Base-by-base conservation (phyloP, 2,888 invertebrate genomes). In the Stictocephala bisonia region DNA sequence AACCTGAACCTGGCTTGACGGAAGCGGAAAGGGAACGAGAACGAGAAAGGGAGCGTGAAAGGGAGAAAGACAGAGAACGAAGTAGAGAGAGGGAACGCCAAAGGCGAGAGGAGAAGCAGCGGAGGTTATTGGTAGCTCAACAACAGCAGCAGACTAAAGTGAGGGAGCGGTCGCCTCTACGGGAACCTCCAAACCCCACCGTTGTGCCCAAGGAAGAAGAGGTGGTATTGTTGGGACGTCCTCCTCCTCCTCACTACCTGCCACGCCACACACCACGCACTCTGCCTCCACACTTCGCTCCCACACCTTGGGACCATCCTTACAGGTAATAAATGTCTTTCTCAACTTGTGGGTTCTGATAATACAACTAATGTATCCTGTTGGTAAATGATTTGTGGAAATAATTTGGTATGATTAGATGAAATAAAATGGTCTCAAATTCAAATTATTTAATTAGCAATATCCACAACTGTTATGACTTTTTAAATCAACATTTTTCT, bases 161-260 rank as follows among this genome's bases (percentile, higher is more conserved):
- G 76, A 82, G 91, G 3, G 91, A 91, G 77, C 87, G 94, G 66
- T 94, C 94, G 4, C 94, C 94, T 3, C 84, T 93, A 69, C 87
- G 94, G 27, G 93, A 91, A 82, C 92, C 92, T 6, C 83, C 84
- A 75, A 87, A 76, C 82, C 87, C 27, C 31, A 56, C 29, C 56
- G 66, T 76, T n/a, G 58, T 71, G 27, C 75, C 71, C 67, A 77
- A 78, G 60, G 80, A 80, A 71, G 79, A 80, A 48, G 79, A 80
- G n/a, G 77, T 78, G 53, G 76, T 79, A 13, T 83, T 87, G 82
- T 74, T 85, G 74, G 84, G 84, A 48, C 80, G 84, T 29, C 83
- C 87, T 29, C 83, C 87, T 1, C 85, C 89, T 84, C 87, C 2
- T 78, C 86, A 35, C 80, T 84, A 84, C 80, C 84, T 85, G 18